Evolutionary conservation across 1,140 invertebrate species (phyloP).

Genomic region (Trypoxylus dichotomus): DNA sequence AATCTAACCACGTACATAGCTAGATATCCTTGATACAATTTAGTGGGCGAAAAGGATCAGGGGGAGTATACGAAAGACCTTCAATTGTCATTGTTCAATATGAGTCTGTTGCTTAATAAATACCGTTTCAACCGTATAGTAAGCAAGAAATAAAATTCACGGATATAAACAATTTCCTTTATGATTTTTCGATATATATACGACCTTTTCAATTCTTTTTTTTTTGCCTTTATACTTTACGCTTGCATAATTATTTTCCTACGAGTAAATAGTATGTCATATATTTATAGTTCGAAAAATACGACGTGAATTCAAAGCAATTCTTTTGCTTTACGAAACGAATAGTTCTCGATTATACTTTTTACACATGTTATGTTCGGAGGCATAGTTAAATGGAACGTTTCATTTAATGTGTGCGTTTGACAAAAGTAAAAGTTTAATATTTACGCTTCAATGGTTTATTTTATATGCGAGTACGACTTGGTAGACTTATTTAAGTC

Average conservation of each 20-base stretch:
- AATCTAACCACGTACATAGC: neutral
- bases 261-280: neutral
- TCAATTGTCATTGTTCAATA: neutral
- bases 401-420: neutral
- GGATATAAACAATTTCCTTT: neutral
- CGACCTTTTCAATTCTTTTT: neutral
- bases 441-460: neutral
- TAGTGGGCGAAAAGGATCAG: constrained; percentile 2
- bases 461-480: neutral
- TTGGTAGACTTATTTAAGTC: neutral
- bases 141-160: neutral
- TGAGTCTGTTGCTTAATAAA: neutral
- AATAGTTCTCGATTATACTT: neutral
- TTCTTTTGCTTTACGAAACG: neutral
- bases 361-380: neutral
- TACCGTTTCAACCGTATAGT: neutral
- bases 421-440: constrained; percentile 16
- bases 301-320: neutral
- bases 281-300: neutral
- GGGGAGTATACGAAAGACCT: neutral
- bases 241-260: neutral
- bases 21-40: constrained; percentile 10
- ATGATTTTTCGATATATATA: neutral
- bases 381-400: neutral
- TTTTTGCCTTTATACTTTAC: neutral